A percentile compares a stretch with the other conserved stretches of the same genome.
These are phyloP conservation scores for Campaea margaritaria DNA, from an alignment of 2,888 invertebrate genomes.

Conservation along the genomic window DNA sequence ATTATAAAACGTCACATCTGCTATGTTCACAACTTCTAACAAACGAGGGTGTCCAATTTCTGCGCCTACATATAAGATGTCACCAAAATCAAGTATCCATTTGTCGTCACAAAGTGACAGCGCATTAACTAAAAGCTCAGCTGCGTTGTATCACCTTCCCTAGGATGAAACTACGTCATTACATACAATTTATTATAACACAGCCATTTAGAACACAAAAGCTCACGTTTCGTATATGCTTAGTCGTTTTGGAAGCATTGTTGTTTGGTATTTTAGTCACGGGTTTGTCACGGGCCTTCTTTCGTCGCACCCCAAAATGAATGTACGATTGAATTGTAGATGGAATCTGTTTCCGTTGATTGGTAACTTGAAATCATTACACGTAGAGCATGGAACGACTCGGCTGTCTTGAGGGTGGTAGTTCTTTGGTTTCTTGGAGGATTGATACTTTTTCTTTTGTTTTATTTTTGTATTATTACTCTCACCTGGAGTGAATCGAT, in stretches of 20 bases:
- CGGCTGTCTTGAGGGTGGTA: neutral
- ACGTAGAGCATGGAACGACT: slow-evolving; percentile 14
- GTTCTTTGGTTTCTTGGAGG: neutral
- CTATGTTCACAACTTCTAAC: neutral
- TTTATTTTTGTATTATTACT: too few species aligned
- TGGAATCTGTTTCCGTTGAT: slow-evolving; percentile 22
- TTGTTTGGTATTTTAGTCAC: slow-evolving; percentile 37
- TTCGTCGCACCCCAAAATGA: slow-evolving; percentile 23
- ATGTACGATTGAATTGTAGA: slow-evolving; percentile 28
- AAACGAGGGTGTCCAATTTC: slow-evolving; percentile 10
- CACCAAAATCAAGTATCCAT: slow-evolving; percentile 25
- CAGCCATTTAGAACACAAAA: slow-evolving; percentile 35
- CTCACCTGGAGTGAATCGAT: too few species aligned
- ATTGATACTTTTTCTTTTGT: neutral
- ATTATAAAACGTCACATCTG: neutral
- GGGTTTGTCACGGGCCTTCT: slow-evolving; percentile 19
- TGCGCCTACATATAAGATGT: slow-evolving; percentile 2
- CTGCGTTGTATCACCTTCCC: slow-evolving; percentile 30
- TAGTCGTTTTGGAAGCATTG: slow-evolving; percentile 24
- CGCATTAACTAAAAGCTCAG: slow-evolving; percentile 32
- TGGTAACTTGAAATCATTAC: slow-evolving; percentile 14
- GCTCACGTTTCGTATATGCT: slow-evolving; percentile 31
- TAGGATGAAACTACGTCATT: slow-evolving; percentile 28
- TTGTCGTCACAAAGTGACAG: slow-evolving; percentile 33
- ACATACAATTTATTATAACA: slow-evolving; percentile 35